phyloP scores from a whole-genome alignment of 2,797 vertebrate genomes.

The Gobionotothen gibberifrons region DNA sequence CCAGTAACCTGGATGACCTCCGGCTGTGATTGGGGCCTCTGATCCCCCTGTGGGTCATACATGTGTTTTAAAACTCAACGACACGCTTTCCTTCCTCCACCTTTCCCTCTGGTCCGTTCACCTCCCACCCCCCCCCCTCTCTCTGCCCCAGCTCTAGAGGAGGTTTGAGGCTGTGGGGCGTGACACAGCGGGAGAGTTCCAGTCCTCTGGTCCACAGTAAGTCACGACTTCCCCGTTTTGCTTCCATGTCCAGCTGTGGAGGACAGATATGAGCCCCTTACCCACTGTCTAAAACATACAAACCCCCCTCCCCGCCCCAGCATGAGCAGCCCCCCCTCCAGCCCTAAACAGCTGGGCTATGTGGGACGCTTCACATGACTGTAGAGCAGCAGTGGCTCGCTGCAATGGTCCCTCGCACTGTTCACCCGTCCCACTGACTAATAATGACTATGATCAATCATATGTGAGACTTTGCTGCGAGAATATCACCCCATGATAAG shows the following conservation, averaged over 20 bases:
- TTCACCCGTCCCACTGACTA: slow-evolving; percentile 55
- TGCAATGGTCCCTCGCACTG: slow-evolving; percentile 34
- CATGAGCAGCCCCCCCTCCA: slow-evolving; percentile 16
- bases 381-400: slow-evolving; percentile 23
- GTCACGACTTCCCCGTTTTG: slow-evolving; percentile 23
- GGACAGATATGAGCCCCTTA: slow-evolving; percentile 36
- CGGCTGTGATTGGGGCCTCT: slow-evolving; percentile 69
- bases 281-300: slow-evolving; percentile 17
- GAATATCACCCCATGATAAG: slow-evolving; percentile 51
- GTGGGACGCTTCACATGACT: slow-evolving; percentile 40
- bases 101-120: slow-evolving; percentile 8
- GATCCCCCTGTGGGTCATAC: slow-evolving; percentile 54
- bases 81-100: slow-evolving; percentile 31
- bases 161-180: slow-evolving; percentile 37
- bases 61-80: slow-evolving; percentile 61
- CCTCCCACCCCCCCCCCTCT: neutral
- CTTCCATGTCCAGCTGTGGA: slow-evolving; percentile 51
- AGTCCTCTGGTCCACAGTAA: slow-evolving; percentile 43
- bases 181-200: slow-evolving; percentile 55
- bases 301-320: neutral
- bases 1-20: slow-evolving; percentile 63
- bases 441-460: slow-evolving; percentile 74
- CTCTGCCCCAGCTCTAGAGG: slow-evolving; percentile 32
- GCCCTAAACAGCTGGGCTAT: slow-evolving; percentile 44
- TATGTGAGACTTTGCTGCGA: slow-evolving; percentile 40